phyloP scores from a whole-genome alignment of 2,113 vertebrate species.

The Gobiocypris rarus region DNA sequence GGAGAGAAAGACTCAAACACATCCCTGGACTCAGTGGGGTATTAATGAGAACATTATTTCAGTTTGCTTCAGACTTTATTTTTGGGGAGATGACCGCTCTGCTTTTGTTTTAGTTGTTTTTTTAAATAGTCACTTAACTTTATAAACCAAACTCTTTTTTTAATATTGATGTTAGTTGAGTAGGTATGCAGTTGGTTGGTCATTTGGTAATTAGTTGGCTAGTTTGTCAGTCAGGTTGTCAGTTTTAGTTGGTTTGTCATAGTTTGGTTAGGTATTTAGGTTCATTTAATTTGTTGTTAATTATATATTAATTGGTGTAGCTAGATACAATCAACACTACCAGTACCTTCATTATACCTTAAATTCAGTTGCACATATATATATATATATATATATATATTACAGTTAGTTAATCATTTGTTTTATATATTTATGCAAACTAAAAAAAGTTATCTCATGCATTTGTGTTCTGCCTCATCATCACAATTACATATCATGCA shows the following conservation, averaged over 20 bases:
- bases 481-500: background rate
- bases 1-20: slow-evolving; percentile 14
- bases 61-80: slow-evolving; percentile 1
- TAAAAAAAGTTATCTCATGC: no score
- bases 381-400: no score
- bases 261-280: background rate
- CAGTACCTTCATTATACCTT: background rate
- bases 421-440: no score
- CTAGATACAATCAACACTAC: background rate
- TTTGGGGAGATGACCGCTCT: background rate
- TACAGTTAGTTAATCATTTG: no score
- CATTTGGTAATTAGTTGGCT: background rate
- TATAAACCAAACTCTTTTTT: background rate
- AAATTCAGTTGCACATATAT: background rate
- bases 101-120: slow-evolving; percentile 12
- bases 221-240: background rate
- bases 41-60: slow-evolving; percentile 18
- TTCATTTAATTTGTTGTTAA: no score
- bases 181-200: background rate
- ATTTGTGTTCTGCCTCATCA: background rate
- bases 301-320: background rate
- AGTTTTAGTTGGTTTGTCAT: background rate
- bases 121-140: background rate
- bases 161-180: background rate
- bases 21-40: background rate